Percentiles rank a stretch among this genome's conserved stretches.
Evolutionary conservation across 35 echinoderm and acorn worm species (phyloP).

Genomic region (Apostichopus californicus): DNA sequence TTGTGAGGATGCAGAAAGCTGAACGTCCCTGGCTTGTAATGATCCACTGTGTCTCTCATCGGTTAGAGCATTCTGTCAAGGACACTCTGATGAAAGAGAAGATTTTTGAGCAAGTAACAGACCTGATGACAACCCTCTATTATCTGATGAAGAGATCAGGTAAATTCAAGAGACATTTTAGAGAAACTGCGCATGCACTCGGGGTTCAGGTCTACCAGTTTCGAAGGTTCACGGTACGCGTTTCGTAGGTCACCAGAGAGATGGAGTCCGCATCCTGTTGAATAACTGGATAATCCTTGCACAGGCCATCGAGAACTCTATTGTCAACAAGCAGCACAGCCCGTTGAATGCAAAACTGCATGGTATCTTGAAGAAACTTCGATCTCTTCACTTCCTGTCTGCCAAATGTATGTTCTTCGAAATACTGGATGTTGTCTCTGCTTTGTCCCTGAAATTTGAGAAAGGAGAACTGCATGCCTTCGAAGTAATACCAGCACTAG

Average conservation of each 20-base stretch:
- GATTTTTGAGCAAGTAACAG: constrained; percentile 56
- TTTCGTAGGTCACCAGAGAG: constrained; percentile 69
- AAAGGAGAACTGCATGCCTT: constrained; percentile 47
- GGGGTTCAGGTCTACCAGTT: constrained; percentile 43
- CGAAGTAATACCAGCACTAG: constrained; percentile 59
- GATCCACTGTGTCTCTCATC: constrained; percentile 69
- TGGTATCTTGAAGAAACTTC: constrained; percentile 66
- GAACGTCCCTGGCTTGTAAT: constrained; percentile 65
- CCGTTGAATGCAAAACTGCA: constrained; percentile 52
- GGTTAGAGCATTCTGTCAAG: constrained; percentile 63
- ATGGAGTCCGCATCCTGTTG: constrained; percentile 56
- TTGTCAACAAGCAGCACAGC: constrained; percentile 48
- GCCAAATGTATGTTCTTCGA: constrained; percentile 26
- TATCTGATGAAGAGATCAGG: constrained; percentile 74
- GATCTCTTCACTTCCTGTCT: constrained; percentile 47
- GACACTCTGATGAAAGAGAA: constrained; percentile 65
- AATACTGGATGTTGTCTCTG: constrained; percentile 61
- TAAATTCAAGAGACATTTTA: constrained; percentile 76
- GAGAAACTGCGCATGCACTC: constrained; percentile 51
- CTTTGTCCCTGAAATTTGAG: constrained; percentile 65
- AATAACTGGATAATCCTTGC: constrained; percentile 65
- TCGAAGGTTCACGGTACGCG: constrained; percentile 63
- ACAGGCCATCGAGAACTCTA: constrained; percentile 61
- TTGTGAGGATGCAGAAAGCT: constrained; percentile 56
- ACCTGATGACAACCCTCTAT: constrained; percentile 64